A percentile compares a stretch with the other conserved stretches of the same genome.
Evolutionary conservation across 2,888 invertebrate genomes (phyloP).

Genomic region (Meliscaeva auricollis): DNA sequence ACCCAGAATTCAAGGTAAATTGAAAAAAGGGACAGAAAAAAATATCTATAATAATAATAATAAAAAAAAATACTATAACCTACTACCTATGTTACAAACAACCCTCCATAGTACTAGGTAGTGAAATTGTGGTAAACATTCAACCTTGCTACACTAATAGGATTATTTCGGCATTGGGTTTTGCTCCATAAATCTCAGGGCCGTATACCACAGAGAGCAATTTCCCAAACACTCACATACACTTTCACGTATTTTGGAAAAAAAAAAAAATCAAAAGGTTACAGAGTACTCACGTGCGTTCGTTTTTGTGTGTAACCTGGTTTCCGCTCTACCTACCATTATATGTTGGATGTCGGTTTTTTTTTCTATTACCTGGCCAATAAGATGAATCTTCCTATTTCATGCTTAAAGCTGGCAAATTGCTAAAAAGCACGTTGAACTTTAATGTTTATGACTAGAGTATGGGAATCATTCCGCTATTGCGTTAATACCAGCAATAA

Average conservation of each 20-base stretch:
- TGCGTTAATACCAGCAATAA: neutral
- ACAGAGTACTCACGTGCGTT: neutral
- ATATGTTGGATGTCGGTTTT: neutral
- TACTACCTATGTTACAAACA: neutral
- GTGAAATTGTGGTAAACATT: constrained; percentile 54
- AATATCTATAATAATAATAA: neutral
- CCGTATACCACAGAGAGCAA: constrained; percentile 35
- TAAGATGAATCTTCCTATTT: constrained; percentile 13
- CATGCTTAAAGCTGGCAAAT: constrained; percentile 5
- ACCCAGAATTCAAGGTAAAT: constrained; percentile 22
- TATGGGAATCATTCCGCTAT: neutral
- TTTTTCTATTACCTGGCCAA: neutral
- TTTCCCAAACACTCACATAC: constrained; percentile 7
- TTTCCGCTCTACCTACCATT: neutral
- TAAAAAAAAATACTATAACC: neutral
- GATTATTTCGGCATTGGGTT: constrained; percentile 48
- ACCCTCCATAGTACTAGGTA: neutral
- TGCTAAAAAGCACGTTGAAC: constrained; percentile 1
- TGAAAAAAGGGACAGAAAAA: constrained; percentile 15
- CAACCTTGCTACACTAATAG: constrained; percentile 50
- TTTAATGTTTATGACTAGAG: no score
- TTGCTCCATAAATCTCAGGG: constrained; percentile 47
- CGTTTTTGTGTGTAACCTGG: neutral
- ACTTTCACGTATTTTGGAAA: neutral
- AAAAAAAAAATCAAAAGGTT: neutral